These are phyloP conservation scores for Archocentrus centrarchus DNA, from an alignment of 2,113 vertebrate species.

Conservation along the genomic window DNA sequence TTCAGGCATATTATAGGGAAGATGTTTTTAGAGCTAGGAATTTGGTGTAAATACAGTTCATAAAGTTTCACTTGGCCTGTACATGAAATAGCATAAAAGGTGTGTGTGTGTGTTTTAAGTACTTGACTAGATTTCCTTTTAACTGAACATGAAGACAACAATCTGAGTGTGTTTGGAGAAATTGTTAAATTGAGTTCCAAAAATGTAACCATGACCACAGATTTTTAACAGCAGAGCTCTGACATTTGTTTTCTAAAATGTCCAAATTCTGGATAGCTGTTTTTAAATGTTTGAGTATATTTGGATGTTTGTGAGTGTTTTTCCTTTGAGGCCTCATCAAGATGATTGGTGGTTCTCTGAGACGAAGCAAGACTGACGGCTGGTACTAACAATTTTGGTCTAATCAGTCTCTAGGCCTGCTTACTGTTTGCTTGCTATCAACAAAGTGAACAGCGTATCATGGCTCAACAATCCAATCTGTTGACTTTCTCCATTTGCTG, in stretches of 20 bases:
- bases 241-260: background rate
- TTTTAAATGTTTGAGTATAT: background rate
- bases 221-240: background rate
- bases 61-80: background rate
- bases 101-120: background rate
- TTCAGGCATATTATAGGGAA: too few species aligned
- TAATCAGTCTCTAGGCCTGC: conserved; percentile 37
- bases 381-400: conserved; percentile 55
- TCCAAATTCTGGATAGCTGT: background rate
- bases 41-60: background rate
- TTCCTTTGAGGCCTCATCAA: conserved; percentile 65
- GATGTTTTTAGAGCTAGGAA: background rate
- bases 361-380: conserved; percentile 74
- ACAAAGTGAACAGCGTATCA: background rate
- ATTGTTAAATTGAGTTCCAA: background rate
- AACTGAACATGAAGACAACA: background rate
- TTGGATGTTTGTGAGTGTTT: conserved; percentile 46
- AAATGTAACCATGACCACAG: background rate
- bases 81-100: background rate
- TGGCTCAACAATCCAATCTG: conserved; percentile 38
- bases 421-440: conserved; percentile 35
- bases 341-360: conserved; percentile 73
- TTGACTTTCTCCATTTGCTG: conserved; percentile 76
- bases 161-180: background rate
- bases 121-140: background rate